Conservation (phyloP, 2,888 invertebrate genomes). For the Eristalinus aeneus region DNA sequence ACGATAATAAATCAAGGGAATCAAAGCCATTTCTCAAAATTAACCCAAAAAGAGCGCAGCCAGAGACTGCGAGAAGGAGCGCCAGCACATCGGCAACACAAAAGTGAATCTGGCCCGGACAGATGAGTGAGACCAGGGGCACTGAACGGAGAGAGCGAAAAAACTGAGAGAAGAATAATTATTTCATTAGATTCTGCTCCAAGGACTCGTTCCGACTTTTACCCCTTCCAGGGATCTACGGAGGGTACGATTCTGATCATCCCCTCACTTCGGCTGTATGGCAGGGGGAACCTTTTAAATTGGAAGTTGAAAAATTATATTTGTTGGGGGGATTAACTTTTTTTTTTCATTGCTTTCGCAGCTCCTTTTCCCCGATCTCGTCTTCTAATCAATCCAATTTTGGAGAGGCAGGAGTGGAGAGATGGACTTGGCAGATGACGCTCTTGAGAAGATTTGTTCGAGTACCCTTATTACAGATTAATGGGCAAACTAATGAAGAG, state of each 20-base stretch:
- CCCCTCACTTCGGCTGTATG: background rate
- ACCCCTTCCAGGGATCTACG: slow-evolving; percentile 27
- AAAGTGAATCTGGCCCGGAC: slow-evolving; percentile 50
- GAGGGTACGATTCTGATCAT: background rate
- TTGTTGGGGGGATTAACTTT: background rate
- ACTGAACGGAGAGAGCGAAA: background rate
- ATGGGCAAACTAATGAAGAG: background rate
- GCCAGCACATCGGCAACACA: background rate
- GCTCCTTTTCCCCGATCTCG: background rate
- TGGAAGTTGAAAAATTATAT: slow-evolving; percentile 26
- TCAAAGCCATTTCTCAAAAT: slow-evolving; percentile 80
- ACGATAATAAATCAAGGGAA: slow-evolving; percentile 79
- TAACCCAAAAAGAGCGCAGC: slow-evolving; percentile 74
- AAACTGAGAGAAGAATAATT: slow-evolving; percentile 52
- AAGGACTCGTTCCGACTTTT: slow-evolving; percentile 38
- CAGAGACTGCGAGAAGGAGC: background rate
- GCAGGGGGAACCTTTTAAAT: slow-evolving; percentile 1
- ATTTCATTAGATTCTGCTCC: slow-evolving; percentile 58
- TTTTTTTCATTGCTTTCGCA: background rate
- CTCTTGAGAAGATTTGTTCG: background rate
- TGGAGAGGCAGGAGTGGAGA: background rate
- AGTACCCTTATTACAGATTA: background rate
- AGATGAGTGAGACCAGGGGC: slow-evolving; percentile 21
- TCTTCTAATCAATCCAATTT: background rate
- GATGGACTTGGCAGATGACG: background rate